A percentile compares a stretch with the other conserved stretches of the same genome.
These are phyloP conservation scores for Brachynemurus nebulosus DNA, from an alignment of 2,888 invertebrate genomes.

Conservation along the genomic window DNA sequence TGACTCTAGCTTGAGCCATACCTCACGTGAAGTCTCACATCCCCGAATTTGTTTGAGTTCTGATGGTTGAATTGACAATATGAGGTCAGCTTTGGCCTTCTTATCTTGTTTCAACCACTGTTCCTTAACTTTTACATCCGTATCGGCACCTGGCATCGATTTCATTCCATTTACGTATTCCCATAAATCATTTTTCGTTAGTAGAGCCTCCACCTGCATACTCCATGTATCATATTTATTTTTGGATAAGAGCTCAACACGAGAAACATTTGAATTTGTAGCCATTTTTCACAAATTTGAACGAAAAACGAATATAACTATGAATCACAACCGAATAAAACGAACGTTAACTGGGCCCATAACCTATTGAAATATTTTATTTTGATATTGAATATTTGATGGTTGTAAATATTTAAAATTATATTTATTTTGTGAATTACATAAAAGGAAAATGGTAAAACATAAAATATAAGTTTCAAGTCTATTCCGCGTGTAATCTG, in stretches of 20 bases:
- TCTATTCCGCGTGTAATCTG: too few relatives aligned
- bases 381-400: too few relatives aligned
- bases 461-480: too few relatives aligned
- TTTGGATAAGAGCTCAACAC: neutral
- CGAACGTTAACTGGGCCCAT: too few relatives aligned
- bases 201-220: slow-evolving; percentile 1
- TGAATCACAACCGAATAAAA: too few relatives aligned
- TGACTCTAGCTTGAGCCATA: neutral
- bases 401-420: too few relatives aligned
- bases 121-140: neutral
- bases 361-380: too few relatives aligned
- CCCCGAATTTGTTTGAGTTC: neutral
- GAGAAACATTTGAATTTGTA: too few relatives aligned
- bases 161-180: neutral
- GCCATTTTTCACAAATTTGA: too few relatives aligned
- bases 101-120: neutral
- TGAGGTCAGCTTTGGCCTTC: neutral
- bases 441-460: too few relatives aligned
- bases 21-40: neutral
- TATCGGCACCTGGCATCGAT: neutral
- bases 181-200: slow-evolving; percentile 1
- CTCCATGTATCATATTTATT: slow-evolving; percentile 2
- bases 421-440: too few relatives aligned
- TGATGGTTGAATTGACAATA: neutral
- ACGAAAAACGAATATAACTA: too few relatives aligned